phyloP scores from a whole-genome alignment of 2,797 vertebrate genomes.

The Clamator glandarius region DNA sequence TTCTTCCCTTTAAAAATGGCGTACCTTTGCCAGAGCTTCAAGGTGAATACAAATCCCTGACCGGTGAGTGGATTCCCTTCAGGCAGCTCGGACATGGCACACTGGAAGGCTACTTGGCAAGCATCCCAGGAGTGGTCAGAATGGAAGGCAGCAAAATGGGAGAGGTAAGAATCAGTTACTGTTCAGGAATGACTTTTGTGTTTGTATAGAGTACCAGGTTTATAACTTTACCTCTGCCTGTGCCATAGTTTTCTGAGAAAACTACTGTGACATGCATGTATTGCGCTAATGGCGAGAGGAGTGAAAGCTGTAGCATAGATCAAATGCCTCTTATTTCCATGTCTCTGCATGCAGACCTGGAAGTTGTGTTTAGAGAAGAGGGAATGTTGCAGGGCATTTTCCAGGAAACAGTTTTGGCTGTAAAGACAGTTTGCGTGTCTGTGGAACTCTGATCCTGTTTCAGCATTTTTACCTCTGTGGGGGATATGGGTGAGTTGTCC shows the following conservation, averaged over 20 bases:
- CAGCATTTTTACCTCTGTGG: not conserved
- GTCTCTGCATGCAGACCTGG: not conserved
- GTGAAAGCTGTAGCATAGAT: not conserved
- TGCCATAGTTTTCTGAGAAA: not conserved
- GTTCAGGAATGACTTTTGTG: not conserved
- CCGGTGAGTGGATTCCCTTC: slow-evolving; percentile 88
- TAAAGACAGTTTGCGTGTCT: not conserved
- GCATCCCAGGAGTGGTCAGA: slow-evolving; percentile 87
- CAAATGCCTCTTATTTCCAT: not conserved
- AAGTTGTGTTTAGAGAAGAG: not conserved
- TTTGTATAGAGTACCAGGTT: not conserved
- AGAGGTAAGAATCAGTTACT: slow-evolving; percentile 79
- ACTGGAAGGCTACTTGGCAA: slow-evolving; percentile 84
- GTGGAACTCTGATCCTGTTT: not conserved
- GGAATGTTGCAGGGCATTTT: not conserved
- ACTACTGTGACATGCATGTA: not conserved
- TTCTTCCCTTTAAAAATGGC: slow-evolving; percentile 88
- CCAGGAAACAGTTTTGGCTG: not conserved
- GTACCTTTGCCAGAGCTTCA: slow-evolving; percentile 82
- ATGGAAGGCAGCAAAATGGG: slow-evolving; percentile 79
- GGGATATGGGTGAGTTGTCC: not conserved
- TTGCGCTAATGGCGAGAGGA: not conserved
- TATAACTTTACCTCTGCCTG: not conserved
- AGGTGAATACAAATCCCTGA: slow-evolving; percentile 84
- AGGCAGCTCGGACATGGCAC: slow-evolving; percentile 81